Evolutionary conservation across 2,797 vertebrate genomes (phyloP), one percentile per base, ranked within the genome.

Genomic region (Lepilemur ruficaudatus): DNA sequence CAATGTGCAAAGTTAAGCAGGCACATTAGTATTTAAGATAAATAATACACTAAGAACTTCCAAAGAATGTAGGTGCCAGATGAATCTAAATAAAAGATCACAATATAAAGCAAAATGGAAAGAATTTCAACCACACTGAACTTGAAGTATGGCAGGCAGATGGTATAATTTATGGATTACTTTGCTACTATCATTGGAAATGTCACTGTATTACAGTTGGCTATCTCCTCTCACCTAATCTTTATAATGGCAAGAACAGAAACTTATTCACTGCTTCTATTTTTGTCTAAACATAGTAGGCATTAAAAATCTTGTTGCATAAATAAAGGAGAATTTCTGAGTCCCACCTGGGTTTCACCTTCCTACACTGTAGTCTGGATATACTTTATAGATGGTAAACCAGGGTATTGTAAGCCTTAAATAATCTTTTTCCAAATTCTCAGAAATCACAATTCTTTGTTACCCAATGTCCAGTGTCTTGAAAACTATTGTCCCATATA

Each of bases 191-290:
- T 4, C 15, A 28, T 20, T 41, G 22, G 9, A 35, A 30, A 65
- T 30, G 4, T 43, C 79, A 61, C 4, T 46, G 4, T 52, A 22
- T 2, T 41, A 4, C 9, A 17, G 0, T 2, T 43, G 13, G 7
- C 28, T 55, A 0, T 61, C 0, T 52, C 1, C 23, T 23, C 20
- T 75, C 1, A 18, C 2, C 2, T 65, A n/a, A 41, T 70, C 32
- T 76, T 23, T 55, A 1, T 11, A 3, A 38, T 67, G 17, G 25
- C 20, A 41, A 32, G 17, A 46, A 32, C 32, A 73, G 2, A 72
- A 75, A 38, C 7, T 25, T 32, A 38, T 28, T 46, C 6, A 38
- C 9, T 46, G 18, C 1, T 72, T 43, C 20, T 38, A 38, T 46
- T 43, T 76, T 46, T 7, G 12, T 72, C 7, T 50, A 43, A 70